Conservation (phyloP, 1,140 invertebrate genomes). For the Solenopsis fugax region DNA sequence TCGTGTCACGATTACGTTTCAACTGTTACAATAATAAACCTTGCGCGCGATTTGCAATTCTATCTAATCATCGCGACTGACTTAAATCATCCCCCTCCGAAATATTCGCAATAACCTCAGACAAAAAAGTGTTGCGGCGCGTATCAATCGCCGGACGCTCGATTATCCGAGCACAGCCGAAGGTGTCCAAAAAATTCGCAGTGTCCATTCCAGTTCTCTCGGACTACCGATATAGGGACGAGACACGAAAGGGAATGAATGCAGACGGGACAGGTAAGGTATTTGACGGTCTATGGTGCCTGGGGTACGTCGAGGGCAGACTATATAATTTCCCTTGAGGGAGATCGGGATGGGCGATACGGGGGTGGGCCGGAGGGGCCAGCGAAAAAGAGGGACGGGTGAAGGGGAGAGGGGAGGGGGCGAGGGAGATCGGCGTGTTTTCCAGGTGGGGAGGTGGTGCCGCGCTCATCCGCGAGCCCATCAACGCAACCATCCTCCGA, state of each 20-base stretch:
- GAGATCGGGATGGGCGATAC: conserved; percentile 83
- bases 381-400: conserved; percentile 69
- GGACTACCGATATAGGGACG: conserved; percentile 69
- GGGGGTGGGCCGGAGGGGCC: conserved; percentile 66
- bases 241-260: conserved; percentile 77
- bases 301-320: conserved; percentile 79
- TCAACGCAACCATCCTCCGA: conserved; percentile 84
- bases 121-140: conserved; percentile 43
- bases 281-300: conserved; percentile 79
- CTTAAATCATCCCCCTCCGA: not conserved
- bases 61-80: not conserved
- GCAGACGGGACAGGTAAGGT: conserved; percentile 82
- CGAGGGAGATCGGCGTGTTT: conserved; percentile 81
- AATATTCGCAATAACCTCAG: conserved; percentile 36
- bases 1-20: not conserved
- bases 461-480: conserved; percentile 84
- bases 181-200: conserved; percentile 81
- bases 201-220: conserved; percentile 69
- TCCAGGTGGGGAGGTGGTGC: conserved; percentile 82
- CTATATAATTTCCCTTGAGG: conserved; percentile 87
- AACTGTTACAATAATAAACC: not conserved
- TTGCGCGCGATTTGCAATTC: not conserved
- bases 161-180: conserved; percentile 63
- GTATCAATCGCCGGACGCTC: conserved; percentile 63
- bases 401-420: conserved; percentile 25